phyloP scores from a whole-genome alignment of 35 echinoderm and acorn worm species.

The Holothuria glaberrima region DNA sequence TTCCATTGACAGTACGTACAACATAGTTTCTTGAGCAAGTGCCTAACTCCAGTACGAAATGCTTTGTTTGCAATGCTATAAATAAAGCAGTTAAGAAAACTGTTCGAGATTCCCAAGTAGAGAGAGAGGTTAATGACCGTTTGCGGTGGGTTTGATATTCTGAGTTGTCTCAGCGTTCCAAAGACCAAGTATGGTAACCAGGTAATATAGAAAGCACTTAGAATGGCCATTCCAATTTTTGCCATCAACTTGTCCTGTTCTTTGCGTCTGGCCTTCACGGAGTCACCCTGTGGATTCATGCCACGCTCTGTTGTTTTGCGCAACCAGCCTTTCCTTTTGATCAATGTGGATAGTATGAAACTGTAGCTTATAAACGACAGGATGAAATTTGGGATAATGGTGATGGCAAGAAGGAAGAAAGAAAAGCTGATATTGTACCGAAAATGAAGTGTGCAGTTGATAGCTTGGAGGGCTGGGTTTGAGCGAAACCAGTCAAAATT shows the following conservation, averaged over 20 bases:
- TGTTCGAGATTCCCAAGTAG: constrained; percentile 79
- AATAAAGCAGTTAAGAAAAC: constrained; percentile 84
- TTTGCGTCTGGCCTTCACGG: constrained; percentile 19
- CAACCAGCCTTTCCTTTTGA: constrained; percentile 38
- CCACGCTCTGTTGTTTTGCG: neutral
- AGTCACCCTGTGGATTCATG: constrained; percentile 7
- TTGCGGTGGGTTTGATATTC: neutral
- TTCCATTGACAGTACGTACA: constrained; percentile 27
- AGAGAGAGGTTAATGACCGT: constrained; percentile 58
- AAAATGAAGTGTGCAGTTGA: constrained; percentile 53
- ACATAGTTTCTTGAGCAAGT: constrained; percentile 32
- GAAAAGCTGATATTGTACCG: constrained; percentile 69
- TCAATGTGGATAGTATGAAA: constrained; percentile 53
- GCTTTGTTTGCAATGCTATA: constrained; percentile 83
- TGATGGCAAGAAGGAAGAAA: constrained; percentile 63
- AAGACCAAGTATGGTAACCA: constrained; percentile 75
- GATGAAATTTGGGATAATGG: constrained; percentile 73
- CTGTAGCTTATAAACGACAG: constrained; percentile 67
- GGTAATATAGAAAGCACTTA: constrained; percentile 84
- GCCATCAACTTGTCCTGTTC: constrained; percentile 73
- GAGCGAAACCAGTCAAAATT: constrained; percentile 53
- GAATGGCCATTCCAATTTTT: constrained; percentile 73
- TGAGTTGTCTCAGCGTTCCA: constrained; percentile 39
- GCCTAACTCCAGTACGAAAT: constrained; percentile 55
- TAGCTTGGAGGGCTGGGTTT: neutral